Conservation (phyloP, 2,888 invertebrate species). For the Tethea ocularis region DNA sequence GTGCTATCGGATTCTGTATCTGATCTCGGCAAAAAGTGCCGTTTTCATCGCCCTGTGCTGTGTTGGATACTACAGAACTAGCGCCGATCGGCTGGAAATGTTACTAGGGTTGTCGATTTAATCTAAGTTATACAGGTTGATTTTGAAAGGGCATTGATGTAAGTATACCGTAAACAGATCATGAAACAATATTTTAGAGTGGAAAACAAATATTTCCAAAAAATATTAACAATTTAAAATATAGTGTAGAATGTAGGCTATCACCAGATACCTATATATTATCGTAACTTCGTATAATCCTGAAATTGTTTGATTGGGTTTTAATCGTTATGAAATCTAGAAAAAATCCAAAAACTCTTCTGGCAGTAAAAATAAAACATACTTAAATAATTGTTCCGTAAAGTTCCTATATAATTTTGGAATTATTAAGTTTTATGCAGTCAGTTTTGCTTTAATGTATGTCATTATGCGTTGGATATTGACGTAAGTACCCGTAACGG, state of each 20-base stretch:
- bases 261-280: no score
- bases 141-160: no score
- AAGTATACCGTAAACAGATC: no score
- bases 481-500: neutral
- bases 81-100: slow-evolving; percentile 31
- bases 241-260: no score
- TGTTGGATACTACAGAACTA: slow-evolving; percentile 34
- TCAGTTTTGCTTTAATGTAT: neutral
- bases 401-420: neutral
- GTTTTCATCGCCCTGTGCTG: slow-evolving; percentile 69
- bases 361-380: neutral
- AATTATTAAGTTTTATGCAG: neutral
- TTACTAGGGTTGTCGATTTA: slow-evolving; percentile 42
- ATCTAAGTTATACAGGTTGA: neutral
- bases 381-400: neutral
- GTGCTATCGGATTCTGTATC: slow-evolving; percentile 70
- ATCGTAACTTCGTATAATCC: no score
- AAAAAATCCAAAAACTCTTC: slow-evolving; percentile 10
- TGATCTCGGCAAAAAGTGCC: slow-evolving; percentile 73
- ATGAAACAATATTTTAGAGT: no score
- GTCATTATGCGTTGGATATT: neutral
- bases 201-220: no score
- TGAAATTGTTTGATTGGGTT: slow-evolving; percentile 1
- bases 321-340: slow-evolving; percentile 26
- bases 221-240: no score